Percentiles rank a stretch among this genome's conserved stretches.
phyloP scores from a whole-genome alignment of 2,113 vertebrate species.

The Vireo altiloquus region DNA sequence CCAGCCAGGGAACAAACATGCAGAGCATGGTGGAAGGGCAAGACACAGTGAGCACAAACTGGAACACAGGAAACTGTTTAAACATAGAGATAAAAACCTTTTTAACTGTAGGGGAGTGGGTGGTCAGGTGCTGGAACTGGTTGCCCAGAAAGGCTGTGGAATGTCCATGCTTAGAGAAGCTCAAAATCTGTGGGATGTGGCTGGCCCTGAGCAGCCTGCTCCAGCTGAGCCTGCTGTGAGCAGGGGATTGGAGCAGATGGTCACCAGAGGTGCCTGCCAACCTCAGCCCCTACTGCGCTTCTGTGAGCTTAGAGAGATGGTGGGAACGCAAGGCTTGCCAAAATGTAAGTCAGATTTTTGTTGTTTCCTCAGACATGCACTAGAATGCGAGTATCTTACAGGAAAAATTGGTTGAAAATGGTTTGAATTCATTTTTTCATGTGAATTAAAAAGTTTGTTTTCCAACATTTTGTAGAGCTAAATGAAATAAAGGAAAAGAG shows the following conservation, averaged over 20 bases:
- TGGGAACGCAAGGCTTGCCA: not conserved
- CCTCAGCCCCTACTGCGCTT: not conserved
- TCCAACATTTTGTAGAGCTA: not conserved
- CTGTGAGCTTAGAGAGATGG: not conserved
- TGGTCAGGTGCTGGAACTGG: not conserved
- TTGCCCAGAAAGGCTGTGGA: not conserved
- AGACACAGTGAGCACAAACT: not conserved
- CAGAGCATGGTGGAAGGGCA: not conserved
- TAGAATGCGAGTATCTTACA: not conserved
- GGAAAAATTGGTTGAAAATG: not conserved
- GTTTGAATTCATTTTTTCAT: not conserved
- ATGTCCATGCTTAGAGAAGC: not conserved
- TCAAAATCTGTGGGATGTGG: not conserved
- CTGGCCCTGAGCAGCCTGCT: not conserved
- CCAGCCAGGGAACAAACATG: fast-evolving
- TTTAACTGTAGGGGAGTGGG: not conserved
- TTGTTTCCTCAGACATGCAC: not conserved
- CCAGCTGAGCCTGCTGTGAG: not conserved
- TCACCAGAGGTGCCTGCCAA: not conserved
- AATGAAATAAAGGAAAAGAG: not conserved
- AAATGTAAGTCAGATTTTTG: not conserved
- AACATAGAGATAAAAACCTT: not conserved
- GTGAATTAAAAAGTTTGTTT: not conserved
- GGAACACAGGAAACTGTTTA: not conserved
- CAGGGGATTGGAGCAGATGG: not conserved